Conservation (phyloP, 2,888 invertebrate species). For the Anthophora plumipes region DNA sequence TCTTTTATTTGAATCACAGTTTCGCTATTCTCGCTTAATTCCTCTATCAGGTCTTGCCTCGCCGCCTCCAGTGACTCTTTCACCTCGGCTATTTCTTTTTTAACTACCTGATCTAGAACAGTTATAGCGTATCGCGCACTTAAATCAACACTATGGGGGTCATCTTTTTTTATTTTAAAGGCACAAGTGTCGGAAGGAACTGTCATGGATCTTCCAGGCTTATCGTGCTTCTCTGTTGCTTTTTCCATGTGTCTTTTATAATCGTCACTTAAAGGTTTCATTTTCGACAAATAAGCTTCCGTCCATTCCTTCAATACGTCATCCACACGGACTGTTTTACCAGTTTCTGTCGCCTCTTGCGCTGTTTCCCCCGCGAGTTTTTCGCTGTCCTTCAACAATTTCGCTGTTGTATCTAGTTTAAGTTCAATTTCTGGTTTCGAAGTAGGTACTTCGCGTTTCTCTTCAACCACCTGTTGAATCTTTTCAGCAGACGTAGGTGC, state of each 20-base stretch:
- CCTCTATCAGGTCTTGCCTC: conserved; percentile 89
- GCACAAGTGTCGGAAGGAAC: conserved; percentile 82
- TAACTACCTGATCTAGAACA: conserved; percentile 85
- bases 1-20: conserved; percentile 86
- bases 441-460: conserved; percentile 4
- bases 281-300: conserved; percentile 69
- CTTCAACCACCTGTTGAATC: background rate
- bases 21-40: conserved; percentile 88
- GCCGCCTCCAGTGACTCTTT: conserved; percentile 90
- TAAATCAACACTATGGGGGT: conserved; percentile 79
- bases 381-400: conserved; percentile 26
- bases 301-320: conserved; percentile 67
- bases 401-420: conserved; percentile 27
- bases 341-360: conserved; percentile 59
- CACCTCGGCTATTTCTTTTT: conserved; percentile 90
- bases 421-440: conserved; percentile 9
- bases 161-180: conserved; percentile 84
- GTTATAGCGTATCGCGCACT: conserved; percentile 81
- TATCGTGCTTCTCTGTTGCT: conserved; percentile 76
- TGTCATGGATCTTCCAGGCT: conserved; percentile 65
- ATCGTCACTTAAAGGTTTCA: conserved; percentile 76
- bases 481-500: background rate
- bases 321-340: conserved; percentile 73
- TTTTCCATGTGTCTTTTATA: conserved; percentile 75
- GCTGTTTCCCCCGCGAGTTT: conserved; percentile 15